phyloP scores from a whole-genome alignment of 2,888 invertebrate genomes.

The Oscheius sp. region DNA sequence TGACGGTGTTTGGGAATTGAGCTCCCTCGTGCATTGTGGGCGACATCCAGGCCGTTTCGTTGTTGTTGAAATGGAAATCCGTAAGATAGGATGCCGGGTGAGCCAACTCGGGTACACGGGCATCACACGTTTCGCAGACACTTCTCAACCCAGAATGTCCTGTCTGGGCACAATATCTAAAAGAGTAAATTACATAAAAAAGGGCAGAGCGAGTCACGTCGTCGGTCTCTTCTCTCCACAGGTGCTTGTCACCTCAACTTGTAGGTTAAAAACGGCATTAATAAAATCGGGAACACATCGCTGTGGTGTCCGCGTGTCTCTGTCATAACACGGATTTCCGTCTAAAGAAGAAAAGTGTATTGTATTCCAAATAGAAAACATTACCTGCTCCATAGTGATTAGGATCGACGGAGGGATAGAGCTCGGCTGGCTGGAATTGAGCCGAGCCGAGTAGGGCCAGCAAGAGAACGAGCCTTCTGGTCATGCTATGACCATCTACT shows the following conservation, averaged over 20 bases:
- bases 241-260: conserved; percentile 93
- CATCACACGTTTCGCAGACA: conserved; percentile 70
- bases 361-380: background rate
- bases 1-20: conserved; percentile 90
- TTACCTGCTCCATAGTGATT: conserved; percentile 66
- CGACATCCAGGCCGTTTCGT: conserved; percentile 96
- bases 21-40: conserved; percentile 95
- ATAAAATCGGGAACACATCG: conserved; percentile 92
- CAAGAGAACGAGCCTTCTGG: conserved; percentile 13
- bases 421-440: conserved; percentile 65
- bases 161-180: conserved; percentile 88
- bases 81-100: conserved; percentile 79
- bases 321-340: conserved; percentile 66
- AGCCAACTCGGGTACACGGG: conserved; percentile 56
- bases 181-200: background rate
- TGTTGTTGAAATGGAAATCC: conserved; percentile 89
- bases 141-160: conserved; percentile 78
- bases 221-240: conserved; percentile 86
- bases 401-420: conserved; percentile 68
- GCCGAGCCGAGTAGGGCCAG: conserved; percentile 22
- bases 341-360: conserved; percentile 34
- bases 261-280: conserved; percentile 90
- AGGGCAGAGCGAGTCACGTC: conserved; percentile 34
- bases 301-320: conserved; percentile 59
- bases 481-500: conserved; percentile 32